Evolutionary conservation across 1,140 invertebrate species (phyloP).

Genomic region (Drosophila rufa): DNA sequence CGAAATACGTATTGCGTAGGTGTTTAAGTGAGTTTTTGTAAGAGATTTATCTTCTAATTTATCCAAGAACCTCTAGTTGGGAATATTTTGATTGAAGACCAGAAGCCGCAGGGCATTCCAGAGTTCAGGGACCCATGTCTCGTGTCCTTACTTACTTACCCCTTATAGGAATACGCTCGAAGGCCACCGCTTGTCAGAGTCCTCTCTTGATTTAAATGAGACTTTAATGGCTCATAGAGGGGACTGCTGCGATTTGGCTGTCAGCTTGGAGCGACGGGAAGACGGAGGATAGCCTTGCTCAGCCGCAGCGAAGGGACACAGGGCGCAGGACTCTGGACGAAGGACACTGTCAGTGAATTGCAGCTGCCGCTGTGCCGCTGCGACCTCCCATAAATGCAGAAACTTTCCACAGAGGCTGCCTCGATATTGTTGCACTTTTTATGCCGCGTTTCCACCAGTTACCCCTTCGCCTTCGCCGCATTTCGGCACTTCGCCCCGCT

Average conservation of each 20-base stretch:
- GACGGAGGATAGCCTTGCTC: background rate
- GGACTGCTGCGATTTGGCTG: constrained; percentile 13
- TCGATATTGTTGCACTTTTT: constrained; percentile 52
- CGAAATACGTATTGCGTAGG: too few species aligned
- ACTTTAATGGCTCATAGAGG: constrained; percentile 36
- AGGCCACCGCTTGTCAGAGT: constrained; percentile 16
- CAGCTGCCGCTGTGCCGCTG: constrained; percentile 25
- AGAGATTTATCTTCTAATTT: too few species aligned
- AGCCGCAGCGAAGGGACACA: background rate
- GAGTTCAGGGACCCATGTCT: constrained; percentile 4
- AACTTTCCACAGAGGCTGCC: constrained; percentile 36
- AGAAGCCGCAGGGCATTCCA: constrained; percentile 4
- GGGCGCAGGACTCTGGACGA: constrained; percentile 1
- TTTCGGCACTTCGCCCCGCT: background rate
- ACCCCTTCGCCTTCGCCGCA: background rate
- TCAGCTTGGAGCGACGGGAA: background rate
- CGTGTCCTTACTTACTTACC: too few species aligned
- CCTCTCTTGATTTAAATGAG: constrained; percentile 43
- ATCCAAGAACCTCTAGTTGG: background rate
- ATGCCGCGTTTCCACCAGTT: constrained; percentile 8
- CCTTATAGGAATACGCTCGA: background rate
- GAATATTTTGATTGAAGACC: constrained; percentile 11
- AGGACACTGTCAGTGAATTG: constrained; percentile 26
- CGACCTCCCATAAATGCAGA: constrained; percentile 44
- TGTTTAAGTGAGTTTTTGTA: too few species aligned